Evolutionary conservation across 1,140 invertebrate species (phyloP), one percentile per base, ranked within the genome.

Genomic region (Mercenaria mercenaria): DNA sequence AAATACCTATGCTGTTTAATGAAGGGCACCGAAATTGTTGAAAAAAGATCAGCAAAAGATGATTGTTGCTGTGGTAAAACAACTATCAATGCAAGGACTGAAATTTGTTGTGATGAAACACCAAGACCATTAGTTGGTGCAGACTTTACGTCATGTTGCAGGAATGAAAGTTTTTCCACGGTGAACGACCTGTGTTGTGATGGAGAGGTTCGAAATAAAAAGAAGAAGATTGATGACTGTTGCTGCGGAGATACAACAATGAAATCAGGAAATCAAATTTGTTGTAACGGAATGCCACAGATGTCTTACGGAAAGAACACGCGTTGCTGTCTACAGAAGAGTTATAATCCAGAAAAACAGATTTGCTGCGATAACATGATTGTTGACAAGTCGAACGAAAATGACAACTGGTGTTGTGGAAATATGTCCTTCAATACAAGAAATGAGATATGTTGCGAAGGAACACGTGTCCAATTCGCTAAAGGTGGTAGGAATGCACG

Each of bases 341-440:
- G 81, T 26, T 83, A 41, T 47, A 83, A 67, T n/a, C 37, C 81
- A 0, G 23, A 67, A n/a, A 43, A 56, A 1, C 59, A 83, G 23
- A 1, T 83, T 13, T 83, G 81, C 43, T 83, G 81, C 26, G 39
- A 67, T 67, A 64, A 83, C 18, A 43, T 10, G 13, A 69, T 83
- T 0, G 41, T 26, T 4, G 29, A 43, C 11, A 83, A 83, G 67
- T 29, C 18, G 4, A 67, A 69, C 15, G 10, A 18, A 26, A 29
- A 64, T 13, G 81, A 83, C 29, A 83, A 83, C 47, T 83, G 81
- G 56, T 83, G 81, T 47, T 83, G 81, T 69, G 81, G 37, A 13
- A 59, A 34, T 15, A 47, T 39, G 23, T 20, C 81, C 18, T 43
- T 43, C 26, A 47, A 83, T 69, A 26, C 41, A 26, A 41, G 67